These are phyloP conservation scores for Torymus aiolomorphi DNA, from an alignment of 2,888 invertebrate genomes.

Conservation along the genomic window DNA sequence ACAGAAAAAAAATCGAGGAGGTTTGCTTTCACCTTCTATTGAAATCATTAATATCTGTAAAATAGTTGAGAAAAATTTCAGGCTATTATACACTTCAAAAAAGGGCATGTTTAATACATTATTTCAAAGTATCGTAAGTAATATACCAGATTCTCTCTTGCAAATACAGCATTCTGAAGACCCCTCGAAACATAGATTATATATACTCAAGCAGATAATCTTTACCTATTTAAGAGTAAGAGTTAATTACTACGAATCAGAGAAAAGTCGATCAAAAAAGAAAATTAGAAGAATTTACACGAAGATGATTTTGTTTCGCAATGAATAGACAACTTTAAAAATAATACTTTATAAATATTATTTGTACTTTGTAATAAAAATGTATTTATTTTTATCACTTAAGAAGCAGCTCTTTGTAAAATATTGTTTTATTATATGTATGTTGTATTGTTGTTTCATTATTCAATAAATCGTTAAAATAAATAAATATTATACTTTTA, in stretches of 20 bases:
- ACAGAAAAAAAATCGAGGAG: slow-evolving; percentile 43
- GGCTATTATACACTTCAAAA: slow-evolving; percentile 34
- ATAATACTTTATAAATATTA: too few relatives aligned
- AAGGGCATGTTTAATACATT: slow-evolving; percentile 42
- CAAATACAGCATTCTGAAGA: slow-evolving; percentile 29
- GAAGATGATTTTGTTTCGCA: slow-evolving; percentile 32
- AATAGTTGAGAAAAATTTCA: slow-evolving; percentile 46
- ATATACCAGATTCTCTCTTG: slow-evolving; percentile 27
- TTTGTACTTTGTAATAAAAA: too few relatives aligned
- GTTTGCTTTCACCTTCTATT: slow-evolving; percentile 36
- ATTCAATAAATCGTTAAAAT: too few relatives aligned
- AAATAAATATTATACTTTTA: too few relatives aligned
- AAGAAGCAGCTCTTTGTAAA: too few relatives aligned
- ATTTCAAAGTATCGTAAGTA: slow-evolving; percentile 5
- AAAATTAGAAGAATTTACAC: slow-evolving; percentile 45
- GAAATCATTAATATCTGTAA: slow-evolving; percentile 54
- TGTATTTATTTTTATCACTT: too few relatives aligned
- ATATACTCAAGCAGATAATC: slow-evolving; percentile 10
- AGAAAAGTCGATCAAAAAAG: slow-evolving; percentile 1
- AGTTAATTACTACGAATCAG: slow-evolving; percentile 41
- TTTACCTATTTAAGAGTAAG: slow-evolving; percentile 35
- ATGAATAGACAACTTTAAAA: slow-evolving; percentile 41
- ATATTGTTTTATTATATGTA: too few relatives aligned
- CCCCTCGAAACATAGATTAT: slow-evolving; percentile 16
- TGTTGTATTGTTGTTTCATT: too few relatives aligned